These are phyloP conservation scores for Mycogona germanica DNA, from an alignment of 2,888 invertebrate species.

Conservation along the genomic window DNA sequence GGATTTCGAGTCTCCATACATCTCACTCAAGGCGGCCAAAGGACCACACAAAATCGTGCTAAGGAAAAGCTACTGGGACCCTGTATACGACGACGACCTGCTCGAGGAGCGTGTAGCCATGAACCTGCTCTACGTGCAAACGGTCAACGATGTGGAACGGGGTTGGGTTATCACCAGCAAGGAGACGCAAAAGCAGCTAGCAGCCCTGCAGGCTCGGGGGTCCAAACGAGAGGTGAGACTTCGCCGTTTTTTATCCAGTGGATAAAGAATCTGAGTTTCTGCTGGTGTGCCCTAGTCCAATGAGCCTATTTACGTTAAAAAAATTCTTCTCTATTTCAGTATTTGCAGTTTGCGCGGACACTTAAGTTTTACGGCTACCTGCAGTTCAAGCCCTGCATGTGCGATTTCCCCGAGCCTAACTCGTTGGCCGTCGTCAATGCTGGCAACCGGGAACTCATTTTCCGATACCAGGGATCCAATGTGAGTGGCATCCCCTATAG, in stretches of 20 bases:
- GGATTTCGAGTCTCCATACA: constrained; percentile 94
- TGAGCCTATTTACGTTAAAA: background rate
- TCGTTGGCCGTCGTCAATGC: constrained; percentile 60
- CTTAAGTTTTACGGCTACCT: constrained; percentile 83
- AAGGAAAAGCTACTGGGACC: constrained; percentile 87
- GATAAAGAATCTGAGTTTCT: background rate
- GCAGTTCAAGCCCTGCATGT: constrained; percentile 57
- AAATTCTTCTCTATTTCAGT: constrained; percentile 44
- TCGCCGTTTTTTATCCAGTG: too few relatives aligned
- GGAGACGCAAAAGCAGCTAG: constrained; percentile 53
- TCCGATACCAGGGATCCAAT: constrained; percentile 40
- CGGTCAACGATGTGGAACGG: constrained; percentile 69
- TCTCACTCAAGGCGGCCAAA: constrained; percentile 70
- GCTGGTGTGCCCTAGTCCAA: too few relatives aligned
- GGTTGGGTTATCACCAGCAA: constrained; percentile 69
- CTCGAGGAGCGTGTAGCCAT: constrained; percentile 68
- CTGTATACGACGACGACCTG: constrained; percentile 65
- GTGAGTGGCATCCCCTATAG: constrained; percentile 17
- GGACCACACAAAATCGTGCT: constrained; percentile 65
- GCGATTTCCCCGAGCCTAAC: constrained; percentile 61
- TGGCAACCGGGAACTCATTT: constrained; percentile 72
- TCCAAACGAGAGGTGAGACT: constrained; percentile 72
- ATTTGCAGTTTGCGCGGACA: constrained; percentile 67
- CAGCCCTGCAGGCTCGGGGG: constrained; percentile 56
- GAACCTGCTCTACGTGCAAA: constrained; percentile 77